Evolutionary conservation across 1,140 invertebrate species (phyloP).

Genomic region (Onthophagus taurus): DNA sequence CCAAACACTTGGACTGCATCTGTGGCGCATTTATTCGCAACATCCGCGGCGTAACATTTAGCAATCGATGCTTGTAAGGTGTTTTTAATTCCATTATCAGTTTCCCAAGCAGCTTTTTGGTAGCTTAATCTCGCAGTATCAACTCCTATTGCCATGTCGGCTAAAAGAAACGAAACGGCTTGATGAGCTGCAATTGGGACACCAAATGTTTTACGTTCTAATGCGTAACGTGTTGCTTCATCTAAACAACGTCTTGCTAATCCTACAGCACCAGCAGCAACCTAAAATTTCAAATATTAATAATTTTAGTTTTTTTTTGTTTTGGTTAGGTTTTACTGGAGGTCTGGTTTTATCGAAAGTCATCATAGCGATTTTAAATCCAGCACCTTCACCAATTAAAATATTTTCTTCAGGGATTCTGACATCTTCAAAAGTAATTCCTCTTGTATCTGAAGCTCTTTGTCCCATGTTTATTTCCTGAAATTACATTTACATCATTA

Average conservation of each 20-base stretch:
- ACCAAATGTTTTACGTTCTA: slow-evolving; percentile 90
- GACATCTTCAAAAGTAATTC: slow-evolving; percentile 94
- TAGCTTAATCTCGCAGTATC: slow-evolving; percentile 78
- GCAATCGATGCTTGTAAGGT: slow-evolving; percentile 84
- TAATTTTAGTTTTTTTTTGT: neutral
- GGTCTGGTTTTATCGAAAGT: slow-evolving; percentile 89
- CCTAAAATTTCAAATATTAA: slow-evolving; percentile 38
- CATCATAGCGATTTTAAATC: slow-evolving; percentile 94
- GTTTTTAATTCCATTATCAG: slow-evolving; percentile 68
- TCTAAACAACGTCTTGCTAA: slow-evolving; percentile 80
- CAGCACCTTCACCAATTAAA: slow-evolving; percentile 70
- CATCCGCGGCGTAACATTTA: slow-evolving; percentile 82
- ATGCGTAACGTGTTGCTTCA: slow-evolving; percentile 83
- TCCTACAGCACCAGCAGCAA: slow-evolving; percentile 80
- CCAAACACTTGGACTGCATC: slow-evolving; percentile 95
- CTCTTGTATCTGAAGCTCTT: slow-evolving; percentile 86
- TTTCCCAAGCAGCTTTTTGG: slow-evolving; percentile 76
- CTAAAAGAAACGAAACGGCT: slow-evolving; percentile 86
- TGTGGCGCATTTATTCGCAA: slow-evolving; percentile 89
- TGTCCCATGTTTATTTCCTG: slow-evolving; percentile 63
- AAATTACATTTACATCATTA: neutral
- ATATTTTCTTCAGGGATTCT: slow-evolving; percentile 90
- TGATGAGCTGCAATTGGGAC: slow-evolving; percentile 72
- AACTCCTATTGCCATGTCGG: slow-evolving; percentile 89
- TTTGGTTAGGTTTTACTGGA: slow-evolving; percentile 45